A percentile compares a stretch with the other conserved stretches of the same genome.
Conservation (phyloP, 2,797 vertebrate genomes). For the Xerus rutilus region DNA sequence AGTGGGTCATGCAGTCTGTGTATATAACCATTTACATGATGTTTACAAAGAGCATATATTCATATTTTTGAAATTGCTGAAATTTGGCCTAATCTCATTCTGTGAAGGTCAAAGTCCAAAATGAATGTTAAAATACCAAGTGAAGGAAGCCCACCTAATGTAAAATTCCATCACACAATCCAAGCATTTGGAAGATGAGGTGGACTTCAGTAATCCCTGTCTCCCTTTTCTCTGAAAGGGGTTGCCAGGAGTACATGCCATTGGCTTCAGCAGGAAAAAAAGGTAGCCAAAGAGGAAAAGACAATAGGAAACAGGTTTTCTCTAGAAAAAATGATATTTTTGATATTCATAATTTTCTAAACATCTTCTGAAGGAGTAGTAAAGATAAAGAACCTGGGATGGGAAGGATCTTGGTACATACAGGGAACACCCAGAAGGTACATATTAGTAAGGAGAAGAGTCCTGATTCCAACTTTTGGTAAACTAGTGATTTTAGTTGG, state of each 20-base stretch:
- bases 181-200: neutral
- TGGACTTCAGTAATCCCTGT: neutral
- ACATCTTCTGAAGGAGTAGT: neutral
- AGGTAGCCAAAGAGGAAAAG: conserved; percentile 21
- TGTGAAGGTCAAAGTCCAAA: conserved; percentile 45
- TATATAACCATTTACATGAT: neutral
- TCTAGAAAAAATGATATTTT: neutral
- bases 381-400: neutral
- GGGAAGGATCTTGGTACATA: neutral
- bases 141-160: neutral
- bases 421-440: neutral
- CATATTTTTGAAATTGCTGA: neutral
- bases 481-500: neutral
- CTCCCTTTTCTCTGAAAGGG: neutral
- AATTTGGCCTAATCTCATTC: neutral
- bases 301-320: neutral
- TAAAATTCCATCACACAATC: neutral
- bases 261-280: neutral
- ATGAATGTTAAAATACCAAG: neutral
- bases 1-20: neutral
- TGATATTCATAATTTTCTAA: neutral
- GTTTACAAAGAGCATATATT: conserved; percentile 4
- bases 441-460: neutral
- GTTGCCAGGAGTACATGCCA: neutral
- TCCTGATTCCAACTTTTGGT: neutral